Base-by-base conservation (phyloP, 2,888 invertebrate genomes). In the Aquatica leii region DNA sequence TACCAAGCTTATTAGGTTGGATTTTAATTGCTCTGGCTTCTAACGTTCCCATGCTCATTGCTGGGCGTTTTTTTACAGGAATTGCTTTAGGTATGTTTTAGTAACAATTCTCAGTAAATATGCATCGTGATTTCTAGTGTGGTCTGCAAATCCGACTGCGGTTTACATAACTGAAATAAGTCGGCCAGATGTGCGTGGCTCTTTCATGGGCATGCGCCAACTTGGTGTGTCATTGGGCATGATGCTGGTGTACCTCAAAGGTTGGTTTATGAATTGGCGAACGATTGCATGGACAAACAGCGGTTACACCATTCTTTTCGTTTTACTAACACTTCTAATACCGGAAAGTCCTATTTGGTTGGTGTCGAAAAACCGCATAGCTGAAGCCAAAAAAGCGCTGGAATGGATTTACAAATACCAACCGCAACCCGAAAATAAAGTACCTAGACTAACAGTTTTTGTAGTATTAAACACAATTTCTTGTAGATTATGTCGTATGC, bases 121-220 rank as follows among this genome's bases (percentile, higher is more conserved):
- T 15, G 5, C 9, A 15, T 14, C 17, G 5, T 14, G 58, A 31
- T 74, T 76, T 50, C 75, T 64, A 76, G 86, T 86, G 1, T 77
- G 86, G 75, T 85, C 85, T 8, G 84, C 85, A 1, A 85, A 85
- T 62, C 86, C 86, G n/a, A 86, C 86, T 1, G 84, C 86, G 46
- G 86, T 86, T 18, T 87, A 86, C 74, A 85, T 86, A 55, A 86
- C 86, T 5, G 86, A 86, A 77, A 84, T 86, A 1, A 85, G 85
- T 0, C 77, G 85, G 52, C 85, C 86, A 2, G 86, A 86, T 69
- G 76, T 86, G 55, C 75, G 87, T 63, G 86, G 86, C n/a, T 84
- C 86, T n/a, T 76, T 87, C 50, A 84, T 86, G 62, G 85, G 5
- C 80, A 83, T 35, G 85, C 85, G 3, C 86, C 86, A 86, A 11